Conservation (phyloP, 92 coral and sea anemone species). For the Plumapathes pennacea region DNA sequence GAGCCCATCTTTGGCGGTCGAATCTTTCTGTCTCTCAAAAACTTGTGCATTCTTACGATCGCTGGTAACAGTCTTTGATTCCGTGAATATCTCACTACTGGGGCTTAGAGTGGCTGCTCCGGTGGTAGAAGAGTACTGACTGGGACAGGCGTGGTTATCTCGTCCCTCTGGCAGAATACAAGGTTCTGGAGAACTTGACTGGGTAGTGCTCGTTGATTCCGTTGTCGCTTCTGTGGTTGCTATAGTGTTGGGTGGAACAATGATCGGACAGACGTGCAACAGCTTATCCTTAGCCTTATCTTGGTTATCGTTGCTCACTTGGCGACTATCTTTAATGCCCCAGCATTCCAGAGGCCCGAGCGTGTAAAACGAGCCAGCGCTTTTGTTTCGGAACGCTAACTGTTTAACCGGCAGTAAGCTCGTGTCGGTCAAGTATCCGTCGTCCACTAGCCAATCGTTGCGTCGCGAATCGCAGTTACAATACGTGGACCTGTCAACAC, state of each 20-base stretch:
- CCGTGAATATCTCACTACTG: background rate
- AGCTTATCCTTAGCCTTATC: background rate
- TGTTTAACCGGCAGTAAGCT: conserved; percentile 67
- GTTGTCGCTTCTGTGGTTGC: background rate
- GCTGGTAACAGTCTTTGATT: background rate
- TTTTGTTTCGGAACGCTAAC: conserved; percentile 52
- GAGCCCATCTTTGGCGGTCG: conserved; percentile 5
- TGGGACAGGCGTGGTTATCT: background rate
- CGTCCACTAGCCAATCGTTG: conserved; percentile 72
- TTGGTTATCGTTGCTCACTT: background rate
- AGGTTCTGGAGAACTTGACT: background rate
- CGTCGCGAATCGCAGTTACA: conserved; percentile 87
- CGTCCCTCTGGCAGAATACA: conserved; percentile 1
- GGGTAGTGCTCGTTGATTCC: background rate
- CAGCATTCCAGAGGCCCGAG: conserved; percentile 94
- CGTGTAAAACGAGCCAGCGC: conserved; percentile 54
- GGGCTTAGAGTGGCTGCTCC: background rate
- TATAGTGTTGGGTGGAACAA: background rate
- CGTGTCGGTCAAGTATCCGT: conserved; percentile 74
- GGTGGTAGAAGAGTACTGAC: background rate
- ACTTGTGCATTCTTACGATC: background rate
- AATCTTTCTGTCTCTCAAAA: background rate
- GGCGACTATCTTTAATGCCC: conserved; percentile 39
- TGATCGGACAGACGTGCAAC: conserved; percentile 3
- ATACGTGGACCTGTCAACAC: conserved; percentile 38